Evolutionary conservation across 64 coral and sea anemone genomes (phyloP), one percentile per base, ranked within the genome.

Genomic region (Dendrophyllia cribrosa): DNA sequence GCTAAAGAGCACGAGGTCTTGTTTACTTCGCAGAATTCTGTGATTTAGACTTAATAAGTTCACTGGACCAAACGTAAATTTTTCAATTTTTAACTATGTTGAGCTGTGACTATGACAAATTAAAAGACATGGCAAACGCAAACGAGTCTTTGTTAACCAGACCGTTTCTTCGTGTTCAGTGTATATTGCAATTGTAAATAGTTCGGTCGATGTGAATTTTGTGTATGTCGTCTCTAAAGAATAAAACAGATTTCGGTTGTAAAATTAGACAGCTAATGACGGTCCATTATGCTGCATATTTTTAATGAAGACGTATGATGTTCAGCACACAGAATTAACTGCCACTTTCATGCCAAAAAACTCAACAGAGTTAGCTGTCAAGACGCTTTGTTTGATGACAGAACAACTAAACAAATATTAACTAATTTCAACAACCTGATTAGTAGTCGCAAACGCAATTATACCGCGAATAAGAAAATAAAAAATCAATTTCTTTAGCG

Each of bases 1-100:
- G 95, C 95, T 47, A 97, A 97, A 82, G 88, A 97, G 69, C 95
- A 97, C n/a, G 95, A 97, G 48, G 92, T 66, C 14, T 48, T 84
- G 6, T 7, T 84, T 3, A 84, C 80, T 6, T 84, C 80, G 20
- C 80, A 84, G 20, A 84, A 84, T 24, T 50, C 62, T 43, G 77
- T 13, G 55, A 80, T 61, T 24, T 75, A 75, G 72, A 75, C 3
- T 49, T 44, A n/a, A 56, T 69, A 22, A 24, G 66, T 17, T 24
- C n/a, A 22, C 17, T 69, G 8, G 19, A 17, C 22, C 66, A 7
- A 22, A 22, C 5, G 24, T 23, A 69, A 69, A 69, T 24, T 23
- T 24, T 9, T 69, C n/a, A 3, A 34, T 23, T 17, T 23, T 69
- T 5, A 69, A 69, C 19, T 22, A 5, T 9, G 53, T 56, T 56